Evolutionary conservation across 2,797 vertebrate species (phyloP).

Genomic region (Scomberomorus guttatus): DNA sequence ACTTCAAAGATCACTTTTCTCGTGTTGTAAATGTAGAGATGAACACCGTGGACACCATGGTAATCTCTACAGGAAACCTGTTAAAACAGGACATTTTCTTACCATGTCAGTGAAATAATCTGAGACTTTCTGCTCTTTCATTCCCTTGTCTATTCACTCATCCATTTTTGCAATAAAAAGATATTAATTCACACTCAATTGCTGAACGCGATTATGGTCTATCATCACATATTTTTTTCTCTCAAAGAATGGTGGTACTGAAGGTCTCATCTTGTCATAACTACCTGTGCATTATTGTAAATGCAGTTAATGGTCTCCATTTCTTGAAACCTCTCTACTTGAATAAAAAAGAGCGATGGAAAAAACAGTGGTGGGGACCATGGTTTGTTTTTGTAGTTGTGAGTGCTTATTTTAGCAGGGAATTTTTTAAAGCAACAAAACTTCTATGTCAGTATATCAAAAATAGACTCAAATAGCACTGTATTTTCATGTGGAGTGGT

Average conservation of each 20-base stretch:
- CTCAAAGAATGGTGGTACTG: conserved; percentile 32
- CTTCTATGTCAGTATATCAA: not conserved
- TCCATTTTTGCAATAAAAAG: conserved; percentile 58
- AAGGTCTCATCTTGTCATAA: conserved; percentile 51
- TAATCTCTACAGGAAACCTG: conserved; percentile 52
- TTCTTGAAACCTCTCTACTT: conserved; percentile 33
- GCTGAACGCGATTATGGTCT: conserved; percentile 47
- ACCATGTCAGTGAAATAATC: conserved; percentile 52
- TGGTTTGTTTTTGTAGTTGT: conserved; percentile 19
- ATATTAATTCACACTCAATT: conserved; percentile 61
- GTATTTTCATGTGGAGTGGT: not conserved
- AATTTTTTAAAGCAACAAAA: conserved; percentile 5
- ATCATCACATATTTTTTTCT: conserved; percentile 38
- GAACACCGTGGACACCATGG: conserved; percentile 19
- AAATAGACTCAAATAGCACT: not conserved
- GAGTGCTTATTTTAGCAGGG: not conserved
- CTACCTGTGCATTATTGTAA: conserved; percentile 45
- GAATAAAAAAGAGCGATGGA: conserved; percentile 7
- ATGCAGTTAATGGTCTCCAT: conserved; percentile 49
- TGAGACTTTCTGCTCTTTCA: conserved; percentile 58
- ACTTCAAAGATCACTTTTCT: conserved; percentile 52
- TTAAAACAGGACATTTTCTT: conserved; percentile 61
- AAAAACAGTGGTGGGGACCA: conserved; percentile 9
- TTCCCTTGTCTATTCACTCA: conserved; percentile 61
- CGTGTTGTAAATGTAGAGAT: conserved; percentile 35